These are phyloP conservation scores for Crypturellus tataupa DNA, from an alignment of 2,797 vertebrate genomes.

Conservation along the genomic window DNA sequence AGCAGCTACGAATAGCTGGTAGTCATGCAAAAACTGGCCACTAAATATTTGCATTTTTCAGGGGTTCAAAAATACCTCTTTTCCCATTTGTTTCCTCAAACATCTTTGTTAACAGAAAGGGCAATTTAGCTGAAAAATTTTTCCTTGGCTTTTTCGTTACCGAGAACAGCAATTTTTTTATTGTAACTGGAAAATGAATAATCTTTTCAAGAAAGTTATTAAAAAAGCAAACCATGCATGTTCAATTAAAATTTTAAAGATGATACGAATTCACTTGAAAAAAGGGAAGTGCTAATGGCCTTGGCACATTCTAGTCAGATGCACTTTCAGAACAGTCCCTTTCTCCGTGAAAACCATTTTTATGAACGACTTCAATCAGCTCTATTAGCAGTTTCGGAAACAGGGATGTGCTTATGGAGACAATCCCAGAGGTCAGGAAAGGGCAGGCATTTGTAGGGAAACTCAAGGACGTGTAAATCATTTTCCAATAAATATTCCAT, in stretches of 20 bases:
- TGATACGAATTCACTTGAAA: slow-evolving; percentile 60
- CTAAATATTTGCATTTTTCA: slow-evolving; percentile 66
- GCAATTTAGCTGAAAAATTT: slow-evolving; percentile 49
- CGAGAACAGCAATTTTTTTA: slow-evolving; percentile 19
- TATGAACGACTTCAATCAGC: slow-evolving; percentile 31
- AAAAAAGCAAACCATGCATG: slow-evolving; percentile 5
- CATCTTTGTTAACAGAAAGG: slow-evolving; percentile 48
- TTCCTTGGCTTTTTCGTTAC: slow-evolving; percentile 51
- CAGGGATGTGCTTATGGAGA: slow-evolving; percentile 24
- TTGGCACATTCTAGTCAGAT: slow-evolving; percentile 35
- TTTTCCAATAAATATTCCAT: slow-evolving; percentile 67
- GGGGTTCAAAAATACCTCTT: slow-evolving; percentile 45
- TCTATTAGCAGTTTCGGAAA: slow-evolving; percentile 49
- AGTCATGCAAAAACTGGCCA: slow-evolving; percentile 54
- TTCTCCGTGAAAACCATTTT: background rate
- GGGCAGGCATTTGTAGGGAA: slow-evolving; percentile 26
- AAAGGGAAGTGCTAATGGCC: slow-evolving; percentile 53
- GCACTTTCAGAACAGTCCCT: slow-evolving; percentile 39
- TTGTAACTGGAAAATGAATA: slow-evolving; percentile 6
- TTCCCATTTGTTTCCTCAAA: slow-evolving; percentile 65
- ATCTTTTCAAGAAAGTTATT: slow-evolving; percentile 54
- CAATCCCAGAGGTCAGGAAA: slow-evolving; percentile 32
- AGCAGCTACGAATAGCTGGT: slow-evolving; percentile 53
- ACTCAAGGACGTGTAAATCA: slow-evolving; percentile 63
- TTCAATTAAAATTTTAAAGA: slow-evolving; percentile 63